These are phyloP conservation scores for Blastomussa wellsi DNA, from an alignment of 92 coral and sea anemone genomes.

Conservation along the genomic window DNA sequence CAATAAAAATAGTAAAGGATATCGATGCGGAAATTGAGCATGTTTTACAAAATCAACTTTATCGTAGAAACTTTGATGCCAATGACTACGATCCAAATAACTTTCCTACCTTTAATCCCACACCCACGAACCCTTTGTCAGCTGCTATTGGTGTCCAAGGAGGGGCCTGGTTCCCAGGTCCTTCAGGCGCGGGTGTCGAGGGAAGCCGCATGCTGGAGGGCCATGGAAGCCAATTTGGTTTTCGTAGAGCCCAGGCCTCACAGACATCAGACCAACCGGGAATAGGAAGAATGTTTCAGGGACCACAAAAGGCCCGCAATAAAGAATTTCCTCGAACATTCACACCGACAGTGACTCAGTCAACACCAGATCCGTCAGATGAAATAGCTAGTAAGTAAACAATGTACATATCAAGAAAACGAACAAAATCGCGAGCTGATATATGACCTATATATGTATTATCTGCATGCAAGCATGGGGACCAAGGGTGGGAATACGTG, in stretches of 20 bases:
- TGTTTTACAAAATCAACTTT: constrained; percentile 33
- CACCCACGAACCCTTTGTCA: constrained; percentile 29
- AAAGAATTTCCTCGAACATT: constrained; percentile 11
- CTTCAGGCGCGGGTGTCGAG: constrained; percentile 62
- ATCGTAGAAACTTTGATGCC: constrained; percentile 35
- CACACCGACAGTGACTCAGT: constrained; percentile 24
- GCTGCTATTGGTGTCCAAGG: constrained; percentile 60
- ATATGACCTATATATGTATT: no score
- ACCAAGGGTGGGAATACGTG: no score
- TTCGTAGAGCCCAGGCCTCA: constrained; percentile 20
- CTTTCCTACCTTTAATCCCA: constrained; percentile 23
- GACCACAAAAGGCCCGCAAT: background rate
- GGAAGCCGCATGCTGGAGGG: constrained; percentile 48
- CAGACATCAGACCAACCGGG: background rate
- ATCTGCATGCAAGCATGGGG: no score
- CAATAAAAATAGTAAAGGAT: constrained; percentile 36
- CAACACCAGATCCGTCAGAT: constrained; percentile 41
- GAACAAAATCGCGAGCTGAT: no score
- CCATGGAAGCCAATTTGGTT: constrained; percentile 6
- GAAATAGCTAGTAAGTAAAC: constrained; percentile 33
- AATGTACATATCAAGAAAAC: no score
- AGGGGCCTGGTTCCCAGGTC: constrained; percentile 65
- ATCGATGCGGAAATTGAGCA: constrained; percentile 46
- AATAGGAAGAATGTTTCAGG: background rate
- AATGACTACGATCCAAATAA: constrained; percentile 9